Conservation (phyloP, 2,888 invertebrate genomes). For the Macrophya annulata region DNA sequence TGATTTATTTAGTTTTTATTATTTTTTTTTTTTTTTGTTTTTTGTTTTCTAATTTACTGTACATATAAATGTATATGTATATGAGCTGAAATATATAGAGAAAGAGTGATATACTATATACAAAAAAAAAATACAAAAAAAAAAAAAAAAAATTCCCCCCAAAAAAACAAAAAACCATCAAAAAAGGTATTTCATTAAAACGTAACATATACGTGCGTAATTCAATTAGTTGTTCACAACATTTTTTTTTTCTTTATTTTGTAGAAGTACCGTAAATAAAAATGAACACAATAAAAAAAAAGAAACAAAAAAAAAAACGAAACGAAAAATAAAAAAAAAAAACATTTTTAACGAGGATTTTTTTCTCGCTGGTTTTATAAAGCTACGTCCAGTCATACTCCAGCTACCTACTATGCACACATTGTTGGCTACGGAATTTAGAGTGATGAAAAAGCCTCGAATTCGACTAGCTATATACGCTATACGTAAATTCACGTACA, state of each 20-base stretch:
- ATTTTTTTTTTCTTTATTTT: not conserved
- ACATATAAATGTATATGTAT: not conserved
- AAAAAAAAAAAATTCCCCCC: not conserved
- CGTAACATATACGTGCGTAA: constrained; percentile 22
- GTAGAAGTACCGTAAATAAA: not conserved
- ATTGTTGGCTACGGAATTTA: constrained; percentile 1
- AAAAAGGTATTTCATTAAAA: constrained; percentile 26
- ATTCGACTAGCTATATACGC: not conserved
- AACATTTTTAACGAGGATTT: constrained; percentile 15
- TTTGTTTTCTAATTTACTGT: no score
- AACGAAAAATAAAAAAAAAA: not conserved
- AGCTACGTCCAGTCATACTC: not conserved
- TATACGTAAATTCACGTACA: not conserved
- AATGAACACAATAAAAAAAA: no score
- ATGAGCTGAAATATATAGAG: not conserved
- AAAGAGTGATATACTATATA: not conserved
- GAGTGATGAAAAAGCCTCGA: constrained; percentile 12
- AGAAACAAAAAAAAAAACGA: not conserved
- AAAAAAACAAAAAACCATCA: not conserved
- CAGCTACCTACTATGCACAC: not conserved
- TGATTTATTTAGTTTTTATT: no score
- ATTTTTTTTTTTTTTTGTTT: not conserved
- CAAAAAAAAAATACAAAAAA: not conserved
- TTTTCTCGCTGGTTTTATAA: not conserved
- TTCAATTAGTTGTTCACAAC: constrained; percentile 14